These are phyloP conservation scores for Drosophila grimshawi DNA, from an alignment of 1,140 invertebrate species.

Conservation along the genomic window DNA sequence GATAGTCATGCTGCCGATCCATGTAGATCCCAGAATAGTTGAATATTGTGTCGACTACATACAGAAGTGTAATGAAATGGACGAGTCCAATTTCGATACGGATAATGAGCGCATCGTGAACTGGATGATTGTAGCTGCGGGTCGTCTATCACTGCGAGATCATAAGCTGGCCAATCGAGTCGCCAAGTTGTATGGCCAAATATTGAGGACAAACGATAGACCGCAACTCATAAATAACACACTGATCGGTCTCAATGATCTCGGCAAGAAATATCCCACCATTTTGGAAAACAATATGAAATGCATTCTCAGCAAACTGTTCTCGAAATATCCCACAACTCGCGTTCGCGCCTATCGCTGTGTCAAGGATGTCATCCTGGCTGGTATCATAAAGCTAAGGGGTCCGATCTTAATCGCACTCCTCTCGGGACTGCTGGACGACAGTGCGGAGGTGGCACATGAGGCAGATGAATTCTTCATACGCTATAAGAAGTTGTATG, in stretches of 20 bases:
- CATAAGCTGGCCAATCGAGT: conserved; percentile 45
- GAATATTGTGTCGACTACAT: conserved; percentile 71
- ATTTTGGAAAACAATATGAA: conserved; percentile 73
- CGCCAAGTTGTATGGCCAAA: conserved; percentile 59
- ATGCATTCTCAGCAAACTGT: conserved; percentile 67
- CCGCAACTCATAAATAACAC: conserved; percentile 80
- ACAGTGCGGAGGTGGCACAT: conserved; percentile 62
- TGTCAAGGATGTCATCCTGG: conserved; percentile 76
- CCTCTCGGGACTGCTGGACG: conserved; percentile 65
- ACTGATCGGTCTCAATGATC: conserved; percentile 70
- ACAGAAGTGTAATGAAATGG: conserved; percentile 55
- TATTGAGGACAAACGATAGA: conserved; percentile 69
- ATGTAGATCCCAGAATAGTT: conserved; percentile 45
- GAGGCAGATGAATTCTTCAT: conserved; percentile 76
- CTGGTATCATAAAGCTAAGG: conserved; percentile 78
- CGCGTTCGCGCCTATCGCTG: conserved; percentile 76
- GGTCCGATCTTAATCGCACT: conserved; percentile 68
- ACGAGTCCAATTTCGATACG: conserved; percentile 69
- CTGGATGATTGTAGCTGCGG: conserved; percentile 78
- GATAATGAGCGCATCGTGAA: conserved; percentile 79
- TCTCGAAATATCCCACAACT: conserved; percentile 68
- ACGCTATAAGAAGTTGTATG: conserved; percentile 67
- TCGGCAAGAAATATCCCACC: conserved; percentile 75
- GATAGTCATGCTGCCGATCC: conserved; percentile 53
- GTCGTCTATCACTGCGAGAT: conserved; percentile 67